A percentile compares a stretch with the other conserved stretches of the same genome.
phyloP scores from a whole-genome alignment of 2,888 invertebrate genomes.

The Aphidoletes aphidimyza region DNA sequence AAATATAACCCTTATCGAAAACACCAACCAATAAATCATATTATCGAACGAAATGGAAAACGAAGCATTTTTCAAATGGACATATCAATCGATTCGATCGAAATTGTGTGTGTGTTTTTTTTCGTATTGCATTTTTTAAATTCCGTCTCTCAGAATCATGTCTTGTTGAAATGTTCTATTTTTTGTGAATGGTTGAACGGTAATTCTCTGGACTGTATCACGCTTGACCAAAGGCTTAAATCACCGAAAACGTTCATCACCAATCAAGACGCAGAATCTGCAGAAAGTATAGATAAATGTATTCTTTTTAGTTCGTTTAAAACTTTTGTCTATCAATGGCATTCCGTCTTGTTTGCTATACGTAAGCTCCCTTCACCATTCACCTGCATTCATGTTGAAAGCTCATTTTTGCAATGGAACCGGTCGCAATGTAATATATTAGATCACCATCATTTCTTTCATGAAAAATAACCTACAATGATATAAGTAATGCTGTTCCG shows the following conservation, averaged over 20 bases:
- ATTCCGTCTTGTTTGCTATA: not conserved
- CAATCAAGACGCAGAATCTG: not conserved
- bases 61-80: constrained; percentile 8
- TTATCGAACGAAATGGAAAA: not conserved
- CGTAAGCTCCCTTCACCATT: not conserved
- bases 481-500: not conserved
- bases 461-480: not conserved
- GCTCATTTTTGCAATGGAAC: not conserved
- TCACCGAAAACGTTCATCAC: not conserved
- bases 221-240: too few species aligned
- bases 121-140: not conserved
- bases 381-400: not conserved
- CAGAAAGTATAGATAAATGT: not conserved
- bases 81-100: not conserved
- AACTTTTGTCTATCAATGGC: not conserved
- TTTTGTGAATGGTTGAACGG: too few species aligned
- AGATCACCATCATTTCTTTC: not conserved
- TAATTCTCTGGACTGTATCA: too few species aligned
- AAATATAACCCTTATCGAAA: not conserved
- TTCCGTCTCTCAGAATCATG: not conserved
- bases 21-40: constrained; percentile 28
- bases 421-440: not conserved
- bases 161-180: not conserved
- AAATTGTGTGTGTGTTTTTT: too few species aligned
- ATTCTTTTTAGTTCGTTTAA: not conserved